phyloP scores from a whole-genome alignment of 92 coral and sea anemone genomes.

The Umimayanthus chanpuru region DNA sequence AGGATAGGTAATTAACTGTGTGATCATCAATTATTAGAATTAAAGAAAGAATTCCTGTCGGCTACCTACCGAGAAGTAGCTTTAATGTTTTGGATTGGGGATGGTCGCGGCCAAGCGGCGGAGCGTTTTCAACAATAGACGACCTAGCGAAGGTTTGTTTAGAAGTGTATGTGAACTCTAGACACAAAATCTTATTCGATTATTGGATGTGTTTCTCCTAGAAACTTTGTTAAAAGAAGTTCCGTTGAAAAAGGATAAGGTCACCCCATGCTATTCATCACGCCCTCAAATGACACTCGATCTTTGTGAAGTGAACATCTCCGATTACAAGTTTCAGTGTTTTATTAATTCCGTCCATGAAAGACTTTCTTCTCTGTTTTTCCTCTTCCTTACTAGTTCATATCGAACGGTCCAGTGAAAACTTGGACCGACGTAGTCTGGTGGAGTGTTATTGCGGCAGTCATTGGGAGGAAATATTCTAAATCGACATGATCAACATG shows the following conservation, averaged over 20 bases:
- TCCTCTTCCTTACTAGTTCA: too few species aligned
- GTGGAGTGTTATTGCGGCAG: too few species aligned
- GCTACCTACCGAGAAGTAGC: neutral
- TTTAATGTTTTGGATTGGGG: constrained; percentile 52
- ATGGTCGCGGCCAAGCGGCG: constrained; percentile 57
- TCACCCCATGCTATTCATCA: neutral
- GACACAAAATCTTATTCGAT: neutral
- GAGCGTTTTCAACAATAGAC: constrained; percentile 53
- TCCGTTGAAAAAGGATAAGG: neutral
- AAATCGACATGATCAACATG: neutral
- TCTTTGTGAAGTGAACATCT: too few species aligned
- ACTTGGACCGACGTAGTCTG: too few species aligned
- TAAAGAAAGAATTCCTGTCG: constrained; percentile 29
- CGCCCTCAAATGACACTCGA: too few species aligned
- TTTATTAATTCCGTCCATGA: too few species aligned
- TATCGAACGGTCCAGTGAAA: too few species aligned
- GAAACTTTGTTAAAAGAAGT: neutral
- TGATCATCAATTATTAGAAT: neutral
- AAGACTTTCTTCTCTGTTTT: too few species aligned
- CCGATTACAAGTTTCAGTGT: too few species aligned
- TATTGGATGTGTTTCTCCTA: too few species aligned
- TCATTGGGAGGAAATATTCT: too few species aligned
- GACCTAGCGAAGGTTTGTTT: constrained; percentile 54
- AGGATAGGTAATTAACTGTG: too few species aligned
- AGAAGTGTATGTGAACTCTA: neutral